A percentile compares a stretch with the other conserved stretches of the same genome.
These are phyloP conservation scores for Tribolium castaneum DNA, from an alignment of 1,140 invertebrate species.

Conservation along the genomic window DNA sequence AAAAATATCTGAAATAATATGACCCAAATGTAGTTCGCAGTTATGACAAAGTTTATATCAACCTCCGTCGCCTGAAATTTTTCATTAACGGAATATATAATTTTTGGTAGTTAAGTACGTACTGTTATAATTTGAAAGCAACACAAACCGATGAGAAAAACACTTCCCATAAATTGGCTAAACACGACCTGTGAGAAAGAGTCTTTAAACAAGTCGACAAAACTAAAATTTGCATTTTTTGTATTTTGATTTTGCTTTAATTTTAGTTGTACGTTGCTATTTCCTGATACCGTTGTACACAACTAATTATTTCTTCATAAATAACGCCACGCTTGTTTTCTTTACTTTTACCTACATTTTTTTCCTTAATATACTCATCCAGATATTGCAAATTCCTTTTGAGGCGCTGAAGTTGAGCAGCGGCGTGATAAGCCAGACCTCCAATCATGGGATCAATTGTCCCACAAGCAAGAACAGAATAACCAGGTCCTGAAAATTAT, in stretches of 20 bases:
- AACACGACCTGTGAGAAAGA: slow-evolving; percentile 1
- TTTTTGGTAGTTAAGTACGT: background rate
- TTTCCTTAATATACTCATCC: background rate
- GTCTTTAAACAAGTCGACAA: background rate
- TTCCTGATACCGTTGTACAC: slow-evolving; percentile 53
- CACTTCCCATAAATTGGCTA: slow-evolving; percentile 54
- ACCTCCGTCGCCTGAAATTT: background rate
- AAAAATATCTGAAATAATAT: background rate
- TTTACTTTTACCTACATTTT: background rate
- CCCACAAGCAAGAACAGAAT: background rate
- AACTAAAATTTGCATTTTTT: background rate
- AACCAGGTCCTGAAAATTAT: background rate
- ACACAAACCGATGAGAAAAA: slow-evolving; percentile 57
- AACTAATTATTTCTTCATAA: slow-evolving; percentile 46
- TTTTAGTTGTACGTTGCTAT: slow-evolving; percentile 42
- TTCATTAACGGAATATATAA: background rate
- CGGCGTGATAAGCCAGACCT: background rate
- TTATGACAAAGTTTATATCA: background rate
- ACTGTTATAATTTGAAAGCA: slow-evolving; percentile 54
- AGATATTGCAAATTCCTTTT: slow-evolving; percentile 46
- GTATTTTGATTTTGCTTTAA: background rate
- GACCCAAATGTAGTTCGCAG: background rate
- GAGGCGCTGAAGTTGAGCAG: slow-evolving; percentile 54
- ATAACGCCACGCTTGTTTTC: background rate
- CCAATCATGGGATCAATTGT: background rate